Evolutionary conservation across 2,113 vertebrate species (phyloP).

Genomic region (Sylvilagus bachmani): DNA sequence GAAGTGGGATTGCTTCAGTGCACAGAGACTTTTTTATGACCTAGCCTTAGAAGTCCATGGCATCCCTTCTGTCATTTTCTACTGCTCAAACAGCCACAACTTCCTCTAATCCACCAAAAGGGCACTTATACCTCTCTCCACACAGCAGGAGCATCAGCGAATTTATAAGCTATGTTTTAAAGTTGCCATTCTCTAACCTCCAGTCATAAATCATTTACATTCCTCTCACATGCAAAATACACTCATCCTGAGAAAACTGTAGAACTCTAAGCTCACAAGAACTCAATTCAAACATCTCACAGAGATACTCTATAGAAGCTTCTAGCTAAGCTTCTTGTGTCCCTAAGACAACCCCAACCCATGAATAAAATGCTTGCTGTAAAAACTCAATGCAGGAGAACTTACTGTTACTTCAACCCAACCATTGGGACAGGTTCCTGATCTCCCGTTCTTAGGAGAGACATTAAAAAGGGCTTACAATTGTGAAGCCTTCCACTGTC

Average conservation of each 20-base stretch:
- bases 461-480: background rate
- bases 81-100: background rate
- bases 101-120: background rate
- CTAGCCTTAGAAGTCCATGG: background rate
- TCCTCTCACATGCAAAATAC: slow-evolving; percentile 11
- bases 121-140: background rate
- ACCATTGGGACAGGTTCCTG: background rate
- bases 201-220: slow-evolving; percentile 36
- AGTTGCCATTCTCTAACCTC: background rate
- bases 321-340: background rate
- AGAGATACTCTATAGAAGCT: background rate
- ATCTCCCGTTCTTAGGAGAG: background rate
- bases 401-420: background rate
- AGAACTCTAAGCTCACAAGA: background rate
- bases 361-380: background rate
- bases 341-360: background rate
- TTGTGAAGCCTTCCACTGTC: background rate
- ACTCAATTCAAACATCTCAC: background rate
- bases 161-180: background rate
- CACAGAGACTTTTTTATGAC: background rate
- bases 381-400: background rate
- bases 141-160: background rate
- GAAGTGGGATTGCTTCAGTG: background rate
- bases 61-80: background rate
- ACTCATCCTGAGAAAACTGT: background rate